Conservation (phyloP, 2,888 invertebrate species). For the Mythimna loreyi region DNA sequence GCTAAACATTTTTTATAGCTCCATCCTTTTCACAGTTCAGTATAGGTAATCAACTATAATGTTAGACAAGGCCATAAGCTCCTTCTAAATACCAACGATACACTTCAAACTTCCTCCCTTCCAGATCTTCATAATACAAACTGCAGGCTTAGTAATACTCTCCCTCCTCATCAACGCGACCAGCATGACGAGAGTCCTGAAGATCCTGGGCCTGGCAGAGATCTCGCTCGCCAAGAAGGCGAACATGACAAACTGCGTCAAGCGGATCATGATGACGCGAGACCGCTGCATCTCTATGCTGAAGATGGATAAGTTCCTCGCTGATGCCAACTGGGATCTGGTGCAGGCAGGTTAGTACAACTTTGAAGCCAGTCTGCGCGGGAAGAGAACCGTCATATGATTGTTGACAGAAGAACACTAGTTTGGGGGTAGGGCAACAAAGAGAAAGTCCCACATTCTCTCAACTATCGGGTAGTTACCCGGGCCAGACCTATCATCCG, state of each 20-base stretch:
- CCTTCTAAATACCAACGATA: not conserved
- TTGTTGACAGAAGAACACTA: too few relatives aligned
- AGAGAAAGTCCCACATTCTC: too few relatives aligned
- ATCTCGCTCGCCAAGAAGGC: conserved; percentile 89
- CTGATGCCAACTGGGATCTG: conserved; percentile 92
- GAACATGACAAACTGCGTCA: conserved; percentile 90
- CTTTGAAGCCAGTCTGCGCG: too few relatives aligned
- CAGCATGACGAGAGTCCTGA: conserved; percentile 87
- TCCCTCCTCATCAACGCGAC: conserved; percentile 91
- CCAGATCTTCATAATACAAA: conserved; percentile 90
- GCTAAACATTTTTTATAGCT: too few relatives aligned
- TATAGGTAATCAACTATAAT: too few relatives aligned
- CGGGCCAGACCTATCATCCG: too few relatives aligned
- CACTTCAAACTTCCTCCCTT: not conserved
- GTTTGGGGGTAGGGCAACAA: too few relatives aligned
- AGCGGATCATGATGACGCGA: conserved; percentile 84
- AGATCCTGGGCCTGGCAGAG: conserved; percentile 87
- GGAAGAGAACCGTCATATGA: too few relatives aligned
- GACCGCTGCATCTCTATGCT: conserved; percentile 89
- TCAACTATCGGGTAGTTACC: too few relatives aligned
- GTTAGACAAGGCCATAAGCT: too few relatives aligned
- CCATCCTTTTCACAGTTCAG: too few relatives aligned
- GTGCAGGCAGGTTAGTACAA: conserved; percentile 83
- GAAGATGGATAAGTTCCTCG: conserved; percentile 92
- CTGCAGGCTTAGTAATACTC: conserved; percentile 90